Conservation (phyloP, 2,113 vertebrate genomes). For the Hippolais icterina region DNA sequence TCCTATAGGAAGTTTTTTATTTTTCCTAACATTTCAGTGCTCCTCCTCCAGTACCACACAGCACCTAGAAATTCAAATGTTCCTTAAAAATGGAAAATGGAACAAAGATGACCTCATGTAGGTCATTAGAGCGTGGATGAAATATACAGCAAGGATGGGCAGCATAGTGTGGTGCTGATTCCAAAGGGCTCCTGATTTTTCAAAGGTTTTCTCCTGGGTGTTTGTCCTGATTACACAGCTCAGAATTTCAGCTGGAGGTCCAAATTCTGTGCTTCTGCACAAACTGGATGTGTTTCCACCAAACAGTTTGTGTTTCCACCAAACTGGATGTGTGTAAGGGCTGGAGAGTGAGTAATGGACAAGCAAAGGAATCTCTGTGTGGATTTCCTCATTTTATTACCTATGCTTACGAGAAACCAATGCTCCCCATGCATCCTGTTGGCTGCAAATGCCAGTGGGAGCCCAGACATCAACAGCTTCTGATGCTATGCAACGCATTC, state of each 20-base stretch:
- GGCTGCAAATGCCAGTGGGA: not conserved
- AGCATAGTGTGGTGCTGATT: not conserved
- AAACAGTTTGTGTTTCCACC: too few species aligned
- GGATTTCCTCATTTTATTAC: not conserved
- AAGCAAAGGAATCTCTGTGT: not conserved
- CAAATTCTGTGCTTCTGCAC: not conserved
- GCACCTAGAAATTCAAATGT: not conserved
- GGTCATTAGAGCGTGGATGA: not conserved
- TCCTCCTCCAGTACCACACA: not conserved
- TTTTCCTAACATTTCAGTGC: not conserved
- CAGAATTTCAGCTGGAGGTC: not conserved
- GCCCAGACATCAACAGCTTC: not conserved
- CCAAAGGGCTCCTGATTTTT: not conserved
- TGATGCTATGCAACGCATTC: rapidly evolving
- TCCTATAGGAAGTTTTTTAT: not conserved
- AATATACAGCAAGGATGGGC: not conserved
- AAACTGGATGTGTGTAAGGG: not conserved
- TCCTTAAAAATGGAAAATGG: not conserved
- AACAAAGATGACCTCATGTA: not conserved
- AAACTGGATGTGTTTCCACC: rapidly evolving
- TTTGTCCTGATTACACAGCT: not conserved
- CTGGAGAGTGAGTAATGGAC: not conserved
- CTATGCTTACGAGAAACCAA: not conserved
- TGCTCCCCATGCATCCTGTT: not conserved
- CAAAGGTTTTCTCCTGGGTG: not conserved